Conservation (phyloP, 2,113 vertebrate species). For the Anhinga rufa region DNA sequence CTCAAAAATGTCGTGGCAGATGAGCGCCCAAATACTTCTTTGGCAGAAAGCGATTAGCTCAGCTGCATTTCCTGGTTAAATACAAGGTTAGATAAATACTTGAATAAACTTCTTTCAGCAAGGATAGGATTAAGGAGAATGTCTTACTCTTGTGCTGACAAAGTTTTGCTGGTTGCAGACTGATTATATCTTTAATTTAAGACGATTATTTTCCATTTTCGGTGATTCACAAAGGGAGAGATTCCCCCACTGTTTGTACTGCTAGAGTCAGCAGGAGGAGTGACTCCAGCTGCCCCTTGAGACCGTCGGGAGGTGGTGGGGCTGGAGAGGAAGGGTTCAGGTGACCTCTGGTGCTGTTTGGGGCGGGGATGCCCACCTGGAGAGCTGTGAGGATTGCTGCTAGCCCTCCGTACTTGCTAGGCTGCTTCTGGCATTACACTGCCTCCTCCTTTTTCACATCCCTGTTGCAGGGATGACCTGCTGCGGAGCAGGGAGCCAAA, state of each 20-base stretch:
- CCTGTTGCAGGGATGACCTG: too few relatives aligned
- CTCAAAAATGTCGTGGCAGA: constrained; percentile 37
- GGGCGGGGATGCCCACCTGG: neutral
- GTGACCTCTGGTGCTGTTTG: neutral
- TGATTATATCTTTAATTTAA: constrained; percentile 31
- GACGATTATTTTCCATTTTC: constrained; percentile 25
- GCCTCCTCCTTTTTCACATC: neutral
- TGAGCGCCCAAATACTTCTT: constrained; percentile 32
- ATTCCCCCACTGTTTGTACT: neutral
- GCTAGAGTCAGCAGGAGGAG: neutral
- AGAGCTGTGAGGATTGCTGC: neutral
- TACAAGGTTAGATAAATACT: constrained; percentile 74
- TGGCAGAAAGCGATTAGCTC: constrained; percentile 62
- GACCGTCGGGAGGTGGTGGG: rapidly evolving
- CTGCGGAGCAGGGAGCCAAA: neutral
- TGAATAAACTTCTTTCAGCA: constrained; percentile 55
- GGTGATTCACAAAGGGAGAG: neutral
- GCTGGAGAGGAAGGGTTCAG: neutral
- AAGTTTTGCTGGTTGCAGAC: constrained; percentile 12
- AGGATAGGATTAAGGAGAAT: neutral
- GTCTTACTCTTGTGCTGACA: constrained; percentile 24
- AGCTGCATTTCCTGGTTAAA: constrained; percentile 69
- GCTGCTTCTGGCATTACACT: neutral
- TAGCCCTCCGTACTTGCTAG: neutral
- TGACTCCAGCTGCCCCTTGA: neutral